Percentiles rank a stretch among this genome's conserved stretches.
Evolutionary conservation across 92 coral and sea anemone genomes (phyloP).

Genomic region (Epizoanthus rinbou): DNA sequence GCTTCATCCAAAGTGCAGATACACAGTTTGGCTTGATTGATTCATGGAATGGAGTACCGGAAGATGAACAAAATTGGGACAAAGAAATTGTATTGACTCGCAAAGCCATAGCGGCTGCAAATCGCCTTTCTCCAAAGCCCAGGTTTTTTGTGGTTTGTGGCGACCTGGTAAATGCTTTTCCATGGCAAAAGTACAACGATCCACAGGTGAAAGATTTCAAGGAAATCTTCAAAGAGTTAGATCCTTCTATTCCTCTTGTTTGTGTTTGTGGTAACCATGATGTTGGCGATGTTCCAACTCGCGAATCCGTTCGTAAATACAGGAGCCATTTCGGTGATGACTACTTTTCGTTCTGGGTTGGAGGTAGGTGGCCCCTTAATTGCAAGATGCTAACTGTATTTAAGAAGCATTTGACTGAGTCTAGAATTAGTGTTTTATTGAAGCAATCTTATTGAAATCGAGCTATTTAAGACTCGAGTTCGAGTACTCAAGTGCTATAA

Average conservation of each 20-base stretch:
- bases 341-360: conserved; percentile 95
- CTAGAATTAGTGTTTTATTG: too few species aligned
- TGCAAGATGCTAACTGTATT: not conserved
- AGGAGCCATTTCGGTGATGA: conserved; percentile 92
- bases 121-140: conserved; percentile 87
- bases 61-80: conserved; percentile 83
- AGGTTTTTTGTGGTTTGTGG: conserved; percentile 98
- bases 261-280: conserved; percentile 99
- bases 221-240: conserved; percentile 82
- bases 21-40: conserved; percentile 96
- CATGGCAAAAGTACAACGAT: conserved; percentile 77
- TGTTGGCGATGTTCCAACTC: conserved; percentile 89
- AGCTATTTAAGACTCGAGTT: too few species aligned
- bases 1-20: conserved; percentile 94
- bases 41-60: conserved; percentile 88
- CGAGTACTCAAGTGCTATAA: too few species aligned
- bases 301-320: conserved; percentile 76
- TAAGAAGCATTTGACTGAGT: not conserved
- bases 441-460: too few species aligned
- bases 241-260: conserved; percentile 85
- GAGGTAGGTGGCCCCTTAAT: conserved; percentile 68
- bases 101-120: conserved; percentile 84
- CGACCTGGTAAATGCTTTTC: conserved; percentile 95
- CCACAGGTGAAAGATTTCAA: conserved; percentile 91
- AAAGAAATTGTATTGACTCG: conserved; percentile 80